phyloP scores from a whole-genome alignment of 1,140 invertebrate genomes.

The Pogonus chalceus region DNA sequence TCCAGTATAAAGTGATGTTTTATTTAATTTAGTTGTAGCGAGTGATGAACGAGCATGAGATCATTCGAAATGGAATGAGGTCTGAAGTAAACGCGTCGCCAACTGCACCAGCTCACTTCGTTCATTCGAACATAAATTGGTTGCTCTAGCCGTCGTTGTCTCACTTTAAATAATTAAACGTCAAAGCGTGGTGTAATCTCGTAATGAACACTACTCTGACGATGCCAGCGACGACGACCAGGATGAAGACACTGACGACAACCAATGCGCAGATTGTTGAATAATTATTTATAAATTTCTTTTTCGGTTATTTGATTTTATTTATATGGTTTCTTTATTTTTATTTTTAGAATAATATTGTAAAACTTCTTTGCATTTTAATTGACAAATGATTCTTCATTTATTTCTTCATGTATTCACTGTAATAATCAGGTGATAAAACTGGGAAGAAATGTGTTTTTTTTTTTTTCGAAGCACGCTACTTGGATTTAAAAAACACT shows the following conservation, averaged over 20 bases:
- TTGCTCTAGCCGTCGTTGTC: conserved; percentile 22
- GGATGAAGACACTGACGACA: not conserved
- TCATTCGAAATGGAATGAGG: conserved; percentile 23
- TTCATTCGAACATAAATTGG: conserved; percentile 26
- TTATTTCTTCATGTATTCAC: no score
- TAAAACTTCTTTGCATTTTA: no score
- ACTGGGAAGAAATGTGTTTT: no score
- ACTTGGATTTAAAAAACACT: conserved; percentile 21
- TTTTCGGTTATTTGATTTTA: no score
- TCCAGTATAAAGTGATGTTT: conserved; percentile 20
- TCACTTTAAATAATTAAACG: conserved; percentile 32
- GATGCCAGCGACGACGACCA: not conserved
- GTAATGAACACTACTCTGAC: conserved; percentile 24
- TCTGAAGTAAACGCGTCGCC: conserved; percentile 15
- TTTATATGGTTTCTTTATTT: no score
- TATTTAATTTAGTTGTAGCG: conserved; percentile 22
- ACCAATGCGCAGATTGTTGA: no score
- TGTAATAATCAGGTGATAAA: no score
- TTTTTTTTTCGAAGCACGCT: no score
- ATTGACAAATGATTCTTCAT: no score
- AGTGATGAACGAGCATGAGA: conserved; percentile 22
- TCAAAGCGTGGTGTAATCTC: conserved; percentile 28
- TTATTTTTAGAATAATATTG: no score
- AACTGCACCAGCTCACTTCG: conserved; percentile 17
- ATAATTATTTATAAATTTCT: no score